These are phyloP conservation scores for Limosa lapponica DNA, from an alignment of 2,797 vertebrate genomes.

Conservation along the genomic window DNA sequence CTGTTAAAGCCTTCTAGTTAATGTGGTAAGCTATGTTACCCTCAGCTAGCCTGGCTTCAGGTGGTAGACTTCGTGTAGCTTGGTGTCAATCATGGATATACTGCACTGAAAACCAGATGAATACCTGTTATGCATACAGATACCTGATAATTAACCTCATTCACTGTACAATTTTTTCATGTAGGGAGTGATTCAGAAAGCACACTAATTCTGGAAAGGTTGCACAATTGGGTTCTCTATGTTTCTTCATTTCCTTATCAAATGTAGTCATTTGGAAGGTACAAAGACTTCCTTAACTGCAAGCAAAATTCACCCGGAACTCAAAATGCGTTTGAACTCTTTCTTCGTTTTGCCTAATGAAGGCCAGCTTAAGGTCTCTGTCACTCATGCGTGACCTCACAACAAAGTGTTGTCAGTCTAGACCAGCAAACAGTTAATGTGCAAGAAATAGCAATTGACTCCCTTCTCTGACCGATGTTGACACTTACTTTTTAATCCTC, in stretches of 20 bases:
- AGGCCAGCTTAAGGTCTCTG: neutral
- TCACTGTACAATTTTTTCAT: neutral
- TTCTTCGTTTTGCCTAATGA: neutral
- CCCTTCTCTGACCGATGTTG: neutral
- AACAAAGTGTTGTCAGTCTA: neutral
- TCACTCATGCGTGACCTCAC: neutral
- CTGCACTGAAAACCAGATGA: neutral
- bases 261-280: neutral
- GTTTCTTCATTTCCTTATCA: neutral
- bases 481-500: neutral
- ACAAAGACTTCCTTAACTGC: neutral
- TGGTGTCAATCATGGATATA: neutral
- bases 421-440: neutral
- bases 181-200: neutral
- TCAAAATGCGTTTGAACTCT: neutral
- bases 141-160: neutral
- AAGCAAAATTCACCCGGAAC: neutral
- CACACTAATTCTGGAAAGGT: neutral
- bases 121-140: neutral
- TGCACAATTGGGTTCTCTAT: neutral
- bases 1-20: neutral
- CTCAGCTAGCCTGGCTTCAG: neutral
- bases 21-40: neutral
- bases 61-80: neutral
- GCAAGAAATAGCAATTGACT: neutral